Evolutionary conservation across 2,888 invertebrate species (phyloP).

Genomic region (Mythimna impura): DNA sequence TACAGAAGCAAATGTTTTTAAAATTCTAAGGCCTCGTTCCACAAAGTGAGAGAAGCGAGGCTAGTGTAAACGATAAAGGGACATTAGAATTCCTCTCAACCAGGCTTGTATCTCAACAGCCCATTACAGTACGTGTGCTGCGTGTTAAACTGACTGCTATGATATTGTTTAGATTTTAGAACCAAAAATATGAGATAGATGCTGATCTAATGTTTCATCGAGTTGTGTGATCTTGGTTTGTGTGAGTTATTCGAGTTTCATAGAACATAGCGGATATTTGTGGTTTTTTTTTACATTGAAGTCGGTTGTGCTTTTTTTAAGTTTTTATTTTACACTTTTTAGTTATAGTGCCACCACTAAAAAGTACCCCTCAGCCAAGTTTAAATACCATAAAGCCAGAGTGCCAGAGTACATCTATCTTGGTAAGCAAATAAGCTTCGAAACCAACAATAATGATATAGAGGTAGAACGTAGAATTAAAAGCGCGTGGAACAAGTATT

Average conservation of each 20-base stretch:
- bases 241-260: background rate
- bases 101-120: conserved; percentile 46
- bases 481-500: no score
- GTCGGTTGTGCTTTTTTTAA: no score
- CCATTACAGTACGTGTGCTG: conserved; percentile 42
- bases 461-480: no score
- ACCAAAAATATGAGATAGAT: conserved; percentile 35
- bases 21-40: conserved; percentile 25
- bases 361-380: no score
- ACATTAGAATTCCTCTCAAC: conserved; percentile 43
- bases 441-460: no score
- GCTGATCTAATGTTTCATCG: background rate
- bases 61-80: conserved; percentile 17
- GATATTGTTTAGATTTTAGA: conserved; percentile 21
- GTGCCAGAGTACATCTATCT: no score
- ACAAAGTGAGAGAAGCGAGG: conserved; percentile 13
- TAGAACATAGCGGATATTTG: no score
- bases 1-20: background rate
- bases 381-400: no score
- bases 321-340: no score
- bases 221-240: background rate
- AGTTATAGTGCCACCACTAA: no score
- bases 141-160: background rate
- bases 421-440: no score
- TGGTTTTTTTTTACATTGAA: no score